Base-by-base conservation (phyloP, 2,113 vertebrate species). In the Larimichthys crocea region DNA sequence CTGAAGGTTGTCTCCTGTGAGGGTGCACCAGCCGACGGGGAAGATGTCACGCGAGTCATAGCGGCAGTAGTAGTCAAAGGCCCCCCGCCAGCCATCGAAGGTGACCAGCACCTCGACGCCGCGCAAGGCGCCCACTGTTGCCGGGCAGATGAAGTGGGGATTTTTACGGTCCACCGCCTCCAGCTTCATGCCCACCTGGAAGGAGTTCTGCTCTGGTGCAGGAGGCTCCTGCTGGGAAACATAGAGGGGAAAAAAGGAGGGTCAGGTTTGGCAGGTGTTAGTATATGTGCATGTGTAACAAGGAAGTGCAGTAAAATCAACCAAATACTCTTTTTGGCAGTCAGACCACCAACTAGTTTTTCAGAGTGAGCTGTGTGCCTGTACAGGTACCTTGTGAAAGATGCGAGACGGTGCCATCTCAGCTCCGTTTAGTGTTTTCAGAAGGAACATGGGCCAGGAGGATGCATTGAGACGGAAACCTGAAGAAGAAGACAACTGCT, bases 11-110 rank as follows among this genome's bases (percentile, higher is more conserved):
- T 99, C 98, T 93, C 98, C 98, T n/a, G 98, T 99, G 92, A 98
- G 95, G 49, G 96, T 88, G 66, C 98, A 99, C 98, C 98, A 99
- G 93, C 97, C 98, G 76, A 99, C 98, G 40, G 98, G 98, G 94
- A 99, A 99, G 95, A 99, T 97, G 95, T 99, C 98, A 20, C 98
- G 95, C 19, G 98, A 99, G 93, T 99, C 98, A 63, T 99, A 99
- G 80, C 98, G 98, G 94, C 98, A 99, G 96, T 98, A 99, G 95
- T 99, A 99, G 95, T 99, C 98, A 90, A 99, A 99, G 74, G 98
- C 98, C 74, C 98, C 98, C 86, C 97, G 95, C 98, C 98, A 99
- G 88, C 98, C 98, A 84, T 99, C 98, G 80, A 99, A 99, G 92
- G 98, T 99, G 95, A 99, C 97, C 83, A 98, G 96, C 94, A 99